phyloP scores from a whole-genome alignment of 2,113 vertebrate species.

The Pluvianellus socialis region DNA sequence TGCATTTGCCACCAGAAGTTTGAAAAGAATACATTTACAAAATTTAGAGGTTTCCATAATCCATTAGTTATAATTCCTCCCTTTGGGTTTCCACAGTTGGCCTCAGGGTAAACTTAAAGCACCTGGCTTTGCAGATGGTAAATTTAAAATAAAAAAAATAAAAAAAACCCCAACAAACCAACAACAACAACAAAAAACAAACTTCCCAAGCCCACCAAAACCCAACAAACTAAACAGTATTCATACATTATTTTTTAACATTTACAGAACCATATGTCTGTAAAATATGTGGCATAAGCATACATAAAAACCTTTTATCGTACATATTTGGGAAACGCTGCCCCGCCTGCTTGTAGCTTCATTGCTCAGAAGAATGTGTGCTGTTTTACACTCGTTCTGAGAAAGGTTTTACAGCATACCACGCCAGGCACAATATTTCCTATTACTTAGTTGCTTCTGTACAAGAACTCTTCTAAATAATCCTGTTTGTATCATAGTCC shows the following conservation, averaged over 20 bases:
- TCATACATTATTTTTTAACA: constrained; percentile 42
- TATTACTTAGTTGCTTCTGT: not conserved
- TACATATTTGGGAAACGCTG: constrained; percentile 16
- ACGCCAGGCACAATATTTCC: not conserved
- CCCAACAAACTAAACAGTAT: not conserved
- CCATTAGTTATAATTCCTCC: constrained; percentile 24
- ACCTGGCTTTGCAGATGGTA: constrained; percentile 40
- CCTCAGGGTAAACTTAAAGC: constrained; percentile 49
- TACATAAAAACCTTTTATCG: not conserved
- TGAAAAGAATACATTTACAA: constrained; percentile 26
- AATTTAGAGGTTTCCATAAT: constrained; percentile 30
- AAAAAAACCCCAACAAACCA: no score
- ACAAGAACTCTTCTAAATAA: not conserved
- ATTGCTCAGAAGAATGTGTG: not conserved
- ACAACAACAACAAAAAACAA: not conserved
- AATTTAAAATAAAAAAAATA: not conserved
- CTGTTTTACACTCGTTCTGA: not conserved
- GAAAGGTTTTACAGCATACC: not conserved
- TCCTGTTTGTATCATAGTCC: not conserved
- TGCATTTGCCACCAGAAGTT: not conserved
- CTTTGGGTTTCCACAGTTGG: constrained; percentile 36
- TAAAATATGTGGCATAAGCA: constrained; percentile 37
- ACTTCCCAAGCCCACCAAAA: not conserved
- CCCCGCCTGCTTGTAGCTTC: not conserved
- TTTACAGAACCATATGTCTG: constrained; percentile 13